Base-by-base conservation (phyloP, 1,140 invertebrate genomes). In the Laupala kohalensis region DNA sequence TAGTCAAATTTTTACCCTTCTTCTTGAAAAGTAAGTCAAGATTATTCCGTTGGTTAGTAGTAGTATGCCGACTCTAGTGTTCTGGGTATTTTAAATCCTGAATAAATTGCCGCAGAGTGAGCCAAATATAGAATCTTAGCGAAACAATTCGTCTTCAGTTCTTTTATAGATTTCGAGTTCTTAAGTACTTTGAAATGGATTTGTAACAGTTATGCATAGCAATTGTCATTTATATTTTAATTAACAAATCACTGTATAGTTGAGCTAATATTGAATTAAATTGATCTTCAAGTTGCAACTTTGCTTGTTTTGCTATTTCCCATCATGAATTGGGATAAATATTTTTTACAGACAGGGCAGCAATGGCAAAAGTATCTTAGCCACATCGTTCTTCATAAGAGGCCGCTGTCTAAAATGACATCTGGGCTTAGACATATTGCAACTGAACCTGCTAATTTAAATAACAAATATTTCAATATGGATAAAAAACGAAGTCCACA, bases 401-500 rank as follows among this genome's bases (percentile, higher is more conserved):
- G 25, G 25, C 26, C 15, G 5, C 53, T 71, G 2, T 4, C 19
- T 30, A 75, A 76, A 69, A 76, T 76, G 76, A 73, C 73, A 67
- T 71, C 74, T 71, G 76, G 76, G 24, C 72, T 77, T 30, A 73
- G 76, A 28, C 76, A 77, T 64, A 75, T 75, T 65, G 74, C 76
- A 25, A 76, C 75, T 30, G 76, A 76, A 73, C 76, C 76, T 67
- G 66, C 73, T 6, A 76, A 72, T 69, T 70, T 76, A 26, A 75
- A 68, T 63, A 29, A 67, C 24, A 73, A 71, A 28, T 74, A 63
- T 62, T 73, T 73, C 29, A 71, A 0, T 15, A 77, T 76, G 76
- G 79, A 80, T 63, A 78, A 75, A 70, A 81, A 79, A 74, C 77
- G 78, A 67, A 79, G 78, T 73, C 78, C 80, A 6, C 76, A 78